Evolutionary conservation across 2,113 vertebrate genomes (phyloP), one percentile per base, ranked within the genome.

Genomic region (Phyllostomus hastatus): DNA sequence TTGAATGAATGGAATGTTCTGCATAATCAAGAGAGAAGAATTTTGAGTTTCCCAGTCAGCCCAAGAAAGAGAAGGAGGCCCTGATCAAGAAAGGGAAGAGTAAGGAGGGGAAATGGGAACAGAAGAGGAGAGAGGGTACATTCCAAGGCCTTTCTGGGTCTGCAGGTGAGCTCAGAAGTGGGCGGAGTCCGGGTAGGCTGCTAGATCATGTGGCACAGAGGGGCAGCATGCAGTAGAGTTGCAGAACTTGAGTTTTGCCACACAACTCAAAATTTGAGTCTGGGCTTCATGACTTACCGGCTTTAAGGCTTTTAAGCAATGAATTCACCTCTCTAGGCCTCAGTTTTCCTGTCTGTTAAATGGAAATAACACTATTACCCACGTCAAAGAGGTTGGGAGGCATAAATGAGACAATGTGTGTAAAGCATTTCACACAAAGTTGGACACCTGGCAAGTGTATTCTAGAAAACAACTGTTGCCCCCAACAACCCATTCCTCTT

Each of bases 141-240:
- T 46, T 64, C 35, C 10, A 28, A 48, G 59, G 38, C 17, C 22
- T 26, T 59, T 33, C 35, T 70, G 10, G 0, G 26, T 46, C 70
- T 76, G 43, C 35, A 11, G 59, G 24, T 22, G 59, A 9, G 7
- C 57, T 78, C n/a, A 14, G 33, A 91, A 38, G 24, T 0, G 4
- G 14, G 2, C 1, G 15, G 57, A 67, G 50, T 20, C 10, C 24
- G 38, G 9, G 41, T 17, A 20, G 33, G 48, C 26, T 7, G 41
- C 92, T 4, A 9, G 66, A 84, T 4, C 2, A 0, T 38, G 0
- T 17, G 1, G 2, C 10, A 16, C 0, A 1, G 46, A 52, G 5
- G 2, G 5, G 12, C 6, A 10, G 6, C 5, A 24, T 24, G 16
- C 20, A 7, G 38, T 1, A 28, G 59, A 59, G 16, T 48, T 90